Evolutionary conservation across 2,113 vertebrate species (phyloP).

Genomic region (Oxygymnocypris stewartii): DNA sequence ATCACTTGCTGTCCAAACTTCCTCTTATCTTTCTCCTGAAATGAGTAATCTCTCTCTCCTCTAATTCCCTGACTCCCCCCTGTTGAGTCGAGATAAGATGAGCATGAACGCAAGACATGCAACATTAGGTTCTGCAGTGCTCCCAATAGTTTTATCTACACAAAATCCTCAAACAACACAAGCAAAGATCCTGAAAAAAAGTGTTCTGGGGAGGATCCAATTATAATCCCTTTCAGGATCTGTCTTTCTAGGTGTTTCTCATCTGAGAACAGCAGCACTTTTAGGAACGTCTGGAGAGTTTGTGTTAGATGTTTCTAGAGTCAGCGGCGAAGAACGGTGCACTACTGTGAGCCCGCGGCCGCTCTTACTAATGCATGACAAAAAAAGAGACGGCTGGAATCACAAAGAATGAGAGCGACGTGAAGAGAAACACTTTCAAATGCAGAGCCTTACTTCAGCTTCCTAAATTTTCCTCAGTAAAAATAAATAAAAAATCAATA

Average conservation of each 20-base stretch:
- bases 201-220: conserved; percentile 43
- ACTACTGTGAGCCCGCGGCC: conserved; percentile 14
- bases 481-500: too few relatives aligned
- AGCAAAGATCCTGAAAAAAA: neutral
- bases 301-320: conserved; percentile 15
- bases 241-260: neutral
- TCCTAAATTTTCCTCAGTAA: neutral
- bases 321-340: neutral
- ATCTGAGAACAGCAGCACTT: conserved; percentile 6
- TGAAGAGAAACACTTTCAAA: neutral
- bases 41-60: neutral
- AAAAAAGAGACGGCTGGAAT: conserved; percentile 16
- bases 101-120: neutral
- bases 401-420: neutral
- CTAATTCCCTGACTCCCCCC: neutral
- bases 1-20: conserved; percentile 11
- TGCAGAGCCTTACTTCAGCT: neutral
- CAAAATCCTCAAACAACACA: conserved; percentile 7
- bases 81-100: neutral
- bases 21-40: neutral
- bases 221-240: neutral
- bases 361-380: conserved; percentile 33
- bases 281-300: neutral
- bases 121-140: neutral
- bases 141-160: neutral